A percentile compares a stretch with the other conserved stretches of the same genome.
Evolutionary conservation across 2,888 invertebrate genomes (phyloP).

Genomic region (Athetis lepigone): DNA sequence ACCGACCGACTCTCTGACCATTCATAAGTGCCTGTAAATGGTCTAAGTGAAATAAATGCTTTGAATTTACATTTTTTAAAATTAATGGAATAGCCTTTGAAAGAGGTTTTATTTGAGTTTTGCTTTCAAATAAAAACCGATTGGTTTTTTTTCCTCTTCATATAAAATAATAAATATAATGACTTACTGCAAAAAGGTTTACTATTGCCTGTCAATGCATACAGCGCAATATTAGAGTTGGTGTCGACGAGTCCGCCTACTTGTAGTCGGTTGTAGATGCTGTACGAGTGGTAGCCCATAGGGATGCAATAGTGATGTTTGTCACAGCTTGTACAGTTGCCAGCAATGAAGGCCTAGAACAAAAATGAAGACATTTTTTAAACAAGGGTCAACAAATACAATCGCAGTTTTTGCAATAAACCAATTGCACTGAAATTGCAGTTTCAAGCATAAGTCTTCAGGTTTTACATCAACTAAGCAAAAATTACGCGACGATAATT

Average conservation of each 20-base stretch:
- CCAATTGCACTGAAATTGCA: too few species aligned
- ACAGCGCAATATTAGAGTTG: slow-evolving; percentile 91
- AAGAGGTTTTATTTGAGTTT: background rate
- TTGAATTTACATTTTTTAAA: too few species aligned
- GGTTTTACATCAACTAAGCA: too few species aligned
- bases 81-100: background rate
- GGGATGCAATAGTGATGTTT: slow-evolving; percentile 92
- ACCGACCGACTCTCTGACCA: too few species aligned
- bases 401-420: too few species aligned
- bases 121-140: background rate
- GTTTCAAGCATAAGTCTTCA: too few species aligned
- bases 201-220: slow-evolving; percentile 93
- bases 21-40: too few species aligned
- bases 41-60: too few species aligned
- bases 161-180: background rate
- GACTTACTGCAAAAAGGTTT: slow-evolving; percentile 94
- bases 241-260: slow-evolving; percentile 83
- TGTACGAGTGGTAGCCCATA: slow-evolving; percentile 92
- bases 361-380: too few species aligned
- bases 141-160: too few species aligned
- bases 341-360: slow-evolving; percentile 92
- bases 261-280: slow-evolving; percentile 88
- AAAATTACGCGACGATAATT: too few species aligned
- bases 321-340: slow-evolving; percentile 93
- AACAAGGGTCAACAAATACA: too few species aligned